Base-by-base conservation (phyloP, 2,888 invertebrate species). In the Lomographa bimaculata region DNA sequence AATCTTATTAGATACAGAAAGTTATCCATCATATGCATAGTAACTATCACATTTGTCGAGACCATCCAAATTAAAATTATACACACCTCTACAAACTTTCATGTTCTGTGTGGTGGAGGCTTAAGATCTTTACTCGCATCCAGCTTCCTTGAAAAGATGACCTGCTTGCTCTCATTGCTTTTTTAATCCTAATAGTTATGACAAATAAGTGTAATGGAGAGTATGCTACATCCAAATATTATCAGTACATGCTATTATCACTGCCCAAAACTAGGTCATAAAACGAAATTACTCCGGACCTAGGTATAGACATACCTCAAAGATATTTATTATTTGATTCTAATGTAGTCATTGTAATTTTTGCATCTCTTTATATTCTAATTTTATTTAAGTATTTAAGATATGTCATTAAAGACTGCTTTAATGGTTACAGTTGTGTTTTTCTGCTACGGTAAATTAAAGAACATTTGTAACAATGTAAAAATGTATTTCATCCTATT, bases 381-480 rank as follows among this genome's bases (percentile, higher is more conserved):
- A 21, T 23, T 32, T 23, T 21, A 4, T 57, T 61, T 71, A 69
- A 67, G 54, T 66, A 64, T 73, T 68, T 74, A 74, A 70, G 64
- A 70, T 72, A 63, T 72, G 68, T 78, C 70, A 86, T 72, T 86
- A 86, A 84, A 86, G 81, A 82, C 81, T 83, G 79, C 69, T 77
- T 55, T 67, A 60, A 61, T 67, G 64, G 57, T 64, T 58, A 54
- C 20, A 27, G 23, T 28, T 42, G 48, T 50, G 40, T 52, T 50
- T 61, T 29, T 35, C 14, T 14, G 14, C 14, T 14, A 14, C n/a
- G n/a, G 4, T 14, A 14, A 14, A 14, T 14, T 14, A 14, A 3
- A 14, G 3, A 14, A 12, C 5, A 2, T 19, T 11, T 7, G 9
- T 5, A 44, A 48, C 32, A 39, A 49, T 41, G 39, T 49, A 49